Conservation (phyloP, 1,140 invertebrate species). For the Arion vulgaris region DNA sequence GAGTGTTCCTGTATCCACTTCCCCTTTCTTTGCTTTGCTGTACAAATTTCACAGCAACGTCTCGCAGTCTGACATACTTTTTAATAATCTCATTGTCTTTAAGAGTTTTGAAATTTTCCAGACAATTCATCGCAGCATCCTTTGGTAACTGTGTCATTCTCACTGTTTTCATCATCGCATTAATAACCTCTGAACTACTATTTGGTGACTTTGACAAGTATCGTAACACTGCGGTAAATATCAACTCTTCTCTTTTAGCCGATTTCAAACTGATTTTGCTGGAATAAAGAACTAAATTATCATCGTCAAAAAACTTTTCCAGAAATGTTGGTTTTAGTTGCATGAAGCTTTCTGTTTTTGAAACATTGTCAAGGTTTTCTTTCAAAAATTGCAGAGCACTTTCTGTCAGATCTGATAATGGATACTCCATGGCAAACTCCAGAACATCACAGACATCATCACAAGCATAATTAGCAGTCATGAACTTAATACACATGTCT, state of each 20-base stretch:
- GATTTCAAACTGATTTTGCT: neutral
- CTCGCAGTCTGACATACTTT: neutral
- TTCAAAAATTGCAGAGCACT: neutral
- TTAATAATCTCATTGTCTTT: conserved; percentile 7
- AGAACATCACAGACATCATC: conserved; percentile 31
- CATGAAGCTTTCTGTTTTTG: neutral
- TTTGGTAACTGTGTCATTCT: neutral
- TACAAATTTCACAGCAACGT: neutral
- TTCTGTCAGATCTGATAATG: neutral
- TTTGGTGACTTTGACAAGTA: neutral
- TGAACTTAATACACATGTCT: conserved; percentile 3
- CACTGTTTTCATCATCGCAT: neutral
- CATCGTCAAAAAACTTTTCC: conserved; percentile 1
- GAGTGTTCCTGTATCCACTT: no score
- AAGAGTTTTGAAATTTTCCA: neutral
- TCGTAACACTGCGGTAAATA: conserved; percentile 7
- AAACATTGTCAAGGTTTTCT: neutral
- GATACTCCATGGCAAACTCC: neutral
- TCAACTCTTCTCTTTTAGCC: neutral
- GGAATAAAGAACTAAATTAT: conserved; percentile 13
- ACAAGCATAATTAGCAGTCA: neutral
- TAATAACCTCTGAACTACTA: neutral
- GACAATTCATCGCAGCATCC: neutral
- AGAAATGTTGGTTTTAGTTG: conserved; percentile 11
- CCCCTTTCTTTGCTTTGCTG: neutral